Base-by-base conservation (phyloP, 2,888 invertebrate species). In the Nephrotoma flavescens region DNA sequence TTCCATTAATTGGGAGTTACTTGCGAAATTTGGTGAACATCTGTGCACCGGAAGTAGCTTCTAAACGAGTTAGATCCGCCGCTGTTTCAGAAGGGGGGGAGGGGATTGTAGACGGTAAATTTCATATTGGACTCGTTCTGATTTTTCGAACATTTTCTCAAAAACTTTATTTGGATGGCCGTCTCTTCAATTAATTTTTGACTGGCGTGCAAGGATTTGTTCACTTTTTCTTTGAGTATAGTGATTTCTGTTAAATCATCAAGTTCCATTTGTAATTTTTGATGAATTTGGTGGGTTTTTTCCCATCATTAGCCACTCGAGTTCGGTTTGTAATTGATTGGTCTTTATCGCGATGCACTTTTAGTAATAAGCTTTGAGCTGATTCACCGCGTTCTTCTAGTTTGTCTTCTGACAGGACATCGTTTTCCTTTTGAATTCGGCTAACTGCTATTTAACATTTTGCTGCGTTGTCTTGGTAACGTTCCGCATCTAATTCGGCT, bases 61-160 rank as follows among this genome's bases (percentile, higher is more conserved):
- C n/a, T n/a, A n/a, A n/a, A n/a, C n/a, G n/a, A n/a, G n/a, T n/a
- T n/a, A n/a, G n/a, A n/a, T n/a, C n/a, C n/a, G n/a, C n/a, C n/a
- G n/a, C n/a, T n/a, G n/a, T n/a, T n/a, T n/a, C n/a, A n/a, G n/a
- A n/a, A n/a, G n/a, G n/a, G n/a, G n/a, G n/a, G n/a, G n/a, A n/a
- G n/a, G n/a, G n/a, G n/a, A n/a, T n/a, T 19, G 19, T 19, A 19
- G 19, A 19, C 19, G 19, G 19, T 19, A 0, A 19, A 19, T 19
- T 92, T 98, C 97, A 89, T 96, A 96, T 91, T 98, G 97, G 31
- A 96, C 95, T 90, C 97, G 96, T 92, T 97, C 97, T 92, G 96
- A 97, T 93, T 97, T 97, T 92, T 97, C 97, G 89, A 97, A 93
- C 93, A 97, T 94, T 92, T 97, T 96, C 91, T 97, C 97, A 91